These are phyloP conservation scores for Aphelocoma californica DNA, from an alignment of 2,797 vertebrate genomes.

Conservation along the genomic window DNA sequence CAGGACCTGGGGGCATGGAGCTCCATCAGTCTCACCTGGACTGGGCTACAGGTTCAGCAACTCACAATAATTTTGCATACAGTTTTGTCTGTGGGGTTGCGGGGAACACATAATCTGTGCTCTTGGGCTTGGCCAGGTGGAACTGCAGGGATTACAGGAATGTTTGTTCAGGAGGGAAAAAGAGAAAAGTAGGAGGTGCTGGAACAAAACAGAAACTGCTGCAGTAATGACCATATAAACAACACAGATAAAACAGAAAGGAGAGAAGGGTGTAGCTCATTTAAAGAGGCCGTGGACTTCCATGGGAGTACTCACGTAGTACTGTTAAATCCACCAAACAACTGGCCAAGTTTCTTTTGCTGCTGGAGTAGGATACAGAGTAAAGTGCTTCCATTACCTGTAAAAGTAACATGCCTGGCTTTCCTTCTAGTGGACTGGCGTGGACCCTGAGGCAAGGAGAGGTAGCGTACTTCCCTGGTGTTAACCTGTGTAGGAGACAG, in stretches of 20 bases:
- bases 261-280: background rate
- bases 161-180: background rate
- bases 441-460: conserved; percentile 70
- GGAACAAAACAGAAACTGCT: background rate
- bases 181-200: background rate
- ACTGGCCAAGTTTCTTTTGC: background rate
- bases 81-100: background rate
- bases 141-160: background rate
- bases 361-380: background rate
- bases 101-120: background rate
- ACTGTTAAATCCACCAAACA: background rate
- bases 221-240: background rate
- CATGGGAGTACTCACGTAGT: background rate
- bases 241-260: background rate
- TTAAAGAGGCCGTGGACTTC: background rate
- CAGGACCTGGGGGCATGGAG: background rate
- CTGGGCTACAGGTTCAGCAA: background rate
- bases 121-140: background rate
- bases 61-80: background rate
- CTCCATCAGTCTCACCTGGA: background rate
- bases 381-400: conserved; percentile 64
- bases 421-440: background rate
- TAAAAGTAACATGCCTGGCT: background rate
- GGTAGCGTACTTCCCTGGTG: conserved; percentile 59
- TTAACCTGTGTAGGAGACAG: conserved; percentile 57